Conservation (phyloP, 2,888 invertebrate genomes). For the Tanytarsus gracilentus region DNA sequence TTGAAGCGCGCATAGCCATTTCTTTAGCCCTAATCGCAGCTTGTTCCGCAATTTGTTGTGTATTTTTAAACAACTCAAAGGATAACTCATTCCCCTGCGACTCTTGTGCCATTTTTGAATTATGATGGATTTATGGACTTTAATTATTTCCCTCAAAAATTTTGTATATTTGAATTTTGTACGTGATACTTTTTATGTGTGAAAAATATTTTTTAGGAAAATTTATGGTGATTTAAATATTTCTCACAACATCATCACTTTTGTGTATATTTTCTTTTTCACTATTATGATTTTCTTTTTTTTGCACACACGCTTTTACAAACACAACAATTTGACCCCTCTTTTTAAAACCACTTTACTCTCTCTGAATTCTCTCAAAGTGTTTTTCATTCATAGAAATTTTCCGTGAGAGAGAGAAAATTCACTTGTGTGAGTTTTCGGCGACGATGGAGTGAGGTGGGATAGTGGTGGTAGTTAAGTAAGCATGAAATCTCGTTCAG, state of each 20-base stretch:
- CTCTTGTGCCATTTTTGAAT: conserved; percentile 33
- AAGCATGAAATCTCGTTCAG: conserved; percentile 22
- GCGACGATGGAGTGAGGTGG: background rate
- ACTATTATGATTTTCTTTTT: background rate
- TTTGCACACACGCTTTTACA: background rate
- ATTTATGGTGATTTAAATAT: background rate
- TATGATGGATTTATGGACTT: background rate
- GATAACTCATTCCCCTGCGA: conserved; percentile 36
- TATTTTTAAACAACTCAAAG: conserved; percentile 41
- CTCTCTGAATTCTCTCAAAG: background rate
- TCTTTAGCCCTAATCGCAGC: conserved; percentile 42
- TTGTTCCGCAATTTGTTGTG: conserved; percentile 42
- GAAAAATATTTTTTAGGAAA: background rate
- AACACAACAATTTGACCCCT: background rate
- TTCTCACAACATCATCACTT: too few species aligned
- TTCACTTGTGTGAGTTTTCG: background rate
- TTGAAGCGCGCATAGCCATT: conserved; percentile 36
- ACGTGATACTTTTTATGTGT: too few species aligned
- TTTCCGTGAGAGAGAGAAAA: background rate
- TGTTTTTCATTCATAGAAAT: conserved; percentile 23
- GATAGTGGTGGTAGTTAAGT: conserved; percentile 23
- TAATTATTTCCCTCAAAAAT: conserved; percentile 33
- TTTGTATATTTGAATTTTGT: conserved; percentile 34
- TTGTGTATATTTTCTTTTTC: too few species aligned
- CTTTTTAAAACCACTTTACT: background rate